A percentile compares a stretch with the other conserved stretches of the same genome.
phyloP scores from a whole-genome alignment of 64 coral and sea anemone species.

The Porites lutea region DNA sequence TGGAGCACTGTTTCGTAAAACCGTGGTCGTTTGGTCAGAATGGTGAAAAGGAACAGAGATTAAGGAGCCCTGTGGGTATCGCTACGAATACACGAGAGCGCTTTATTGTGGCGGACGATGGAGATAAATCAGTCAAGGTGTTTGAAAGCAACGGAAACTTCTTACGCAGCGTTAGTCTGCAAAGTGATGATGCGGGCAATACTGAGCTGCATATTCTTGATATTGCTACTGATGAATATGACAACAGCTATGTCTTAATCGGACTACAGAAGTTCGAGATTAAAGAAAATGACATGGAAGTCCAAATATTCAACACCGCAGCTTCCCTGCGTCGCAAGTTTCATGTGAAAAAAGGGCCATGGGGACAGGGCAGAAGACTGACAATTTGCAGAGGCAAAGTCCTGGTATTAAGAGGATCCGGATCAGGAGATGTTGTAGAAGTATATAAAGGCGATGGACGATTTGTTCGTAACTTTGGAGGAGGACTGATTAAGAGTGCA shows the following conservation, averaged over 20 bases:
- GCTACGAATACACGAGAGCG: background rate
- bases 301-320: too few relatives aligned
- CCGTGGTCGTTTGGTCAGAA: background rate
- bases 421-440: background rate
- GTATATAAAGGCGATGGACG: background rate
- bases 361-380: background rate
- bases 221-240: too few relatives aligned
- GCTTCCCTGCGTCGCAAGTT: background rate
- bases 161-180: too few relatives aligned
- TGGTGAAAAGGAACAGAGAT: background rate
- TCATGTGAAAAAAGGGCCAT: background rate
- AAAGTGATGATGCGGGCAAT: too few relatives aligned
- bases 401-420: background rate
- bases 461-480: background rate
- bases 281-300: too few relatives aligned
- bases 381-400: background rate
- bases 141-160: too few relatives aligned
- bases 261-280: too few relatives aligned
- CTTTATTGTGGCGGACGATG: background rate
- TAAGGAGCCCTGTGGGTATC: background rate
- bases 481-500: background rate
- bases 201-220: too few relatives aligned
- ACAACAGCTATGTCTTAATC: too few relatives aligned
- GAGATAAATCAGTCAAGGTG: too few relatives aligned
- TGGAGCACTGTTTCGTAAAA: too few relatives aligned